Base-by-base conservation (phyloP, 2,113 vertebrate species). In the Galeopterus variegatus region DNA sequence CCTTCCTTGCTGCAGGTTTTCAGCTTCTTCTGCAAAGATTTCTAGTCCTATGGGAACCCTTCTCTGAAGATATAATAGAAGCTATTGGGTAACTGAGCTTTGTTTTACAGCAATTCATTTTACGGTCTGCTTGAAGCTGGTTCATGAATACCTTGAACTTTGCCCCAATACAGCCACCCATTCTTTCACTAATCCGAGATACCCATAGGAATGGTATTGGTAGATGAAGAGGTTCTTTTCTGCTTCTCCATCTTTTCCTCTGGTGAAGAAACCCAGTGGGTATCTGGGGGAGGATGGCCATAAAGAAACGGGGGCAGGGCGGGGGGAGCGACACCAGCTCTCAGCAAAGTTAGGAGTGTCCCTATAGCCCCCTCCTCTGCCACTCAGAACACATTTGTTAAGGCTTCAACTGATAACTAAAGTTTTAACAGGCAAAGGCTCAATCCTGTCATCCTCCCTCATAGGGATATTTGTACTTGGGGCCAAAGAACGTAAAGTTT, bases 11-110 rank as follows among this genome's bases (percentile, higher is more conserved):
- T 62, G 70, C 5, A 17, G 60, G 75, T 64, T 91, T 79, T 83
- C 85, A 50, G 36, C 41, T 85, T 96, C 69, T 89, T 84, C 77
- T 88, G 60, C 90, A 85, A 88, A 52, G 36, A 93, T n/a, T 94
- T 56, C 76, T 33, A 45, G 52, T 28, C 36, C 88, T 26, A 8
- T 1, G 12, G 62, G 19, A 83, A 48, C 19, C 33, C 31, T 76
- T 94, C 36, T 81, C 23, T 10, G n/a, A 85, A 94, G 83, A 88
- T 7, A 50, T 23, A 72, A 75, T 45, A 69, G 69, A 94, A 83
- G 41, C 33, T 24, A 60, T 6, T 23, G 48, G 45, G 69, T 28
- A 90, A 73, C 41, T 24, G 76, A 48, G 70, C 64, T 87, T 85
- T 73, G 8, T 41, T 91, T 86, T 83, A n/a, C 18, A 75, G 24